Percentiles rank a stretch among this genome's conserved stretches.
phyloP scores from a whole-genome alignment of 1,140 invertebrate species.

The Tetragonula clypearis region DNA sequence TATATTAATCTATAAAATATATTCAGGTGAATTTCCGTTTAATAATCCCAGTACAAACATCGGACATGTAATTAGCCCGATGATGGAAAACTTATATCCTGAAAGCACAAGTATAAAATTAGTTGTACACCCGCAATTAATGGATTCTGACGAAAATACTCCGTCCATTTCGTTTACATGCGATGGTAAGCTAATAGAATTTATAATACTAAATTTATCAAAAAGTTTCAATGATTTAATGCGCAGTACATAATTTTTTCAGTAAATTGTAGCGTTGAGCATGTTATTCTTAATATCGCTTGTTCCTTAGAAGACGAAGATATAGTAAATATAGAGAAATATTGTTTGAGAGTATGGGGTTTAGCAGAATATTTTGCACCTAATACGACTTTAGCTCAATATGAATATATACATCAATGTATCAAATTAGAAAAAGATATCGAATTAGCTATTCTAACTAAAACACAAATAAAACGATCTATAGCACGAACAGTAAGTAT shows the following conservation, averaged over 20 bases:
- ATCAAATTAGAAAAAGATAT: slow-evolving; percentile 97
- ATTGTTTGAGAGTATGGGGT: slow-evolving; percentile 89
- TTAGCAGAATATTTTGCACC: slow-evolving; percentile 90
- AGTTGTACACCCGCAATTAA: slow-evolving; percentile 87
- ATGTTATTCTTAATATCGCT: slow-evolving; percentile 93
- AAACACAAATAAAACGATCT: slow-evolving; percentile 84
- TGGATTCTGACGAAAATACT: slow-evolving; percentile 76
- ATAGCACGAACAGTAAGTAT: slow-evolving; percentile 87
- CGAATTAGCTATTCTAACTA: slow-evolving; percentile 87
- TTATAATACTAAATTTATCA: slow-evolving; percentile 13
- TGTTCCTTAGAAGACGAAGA: slow-evolving; percentile 89
- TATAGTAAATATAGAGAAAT: slow-evolving; percentile 86
- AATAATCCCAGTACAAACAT: slow-evolving; percentile 88
- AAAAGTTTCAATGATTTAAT: slow-evolving; percentile 16
- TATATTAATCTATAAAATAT: slow-evolving; percentile 36
- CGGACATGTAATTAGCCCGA: slow-evolving; percentile 91
- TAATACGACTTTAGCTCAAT: slow-evolving; percentile 89
- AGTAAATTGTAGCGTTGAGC: slow-evolving; percentile 93
- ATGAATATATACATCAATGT: slow-evolving; percentile 96
- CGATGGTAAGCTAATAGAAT: slow-evolving; percentile 85
- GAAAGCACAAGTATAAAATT: slow-evolving; percentile 93
- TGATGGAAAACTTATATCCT: slow-evolving; percentile 89
- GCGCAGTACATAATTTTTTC: slow-evolving; percentile 73
- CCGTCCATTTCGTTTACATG: slow-evolving; percentile 90
- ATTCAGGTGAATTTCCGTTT: slow-evolving; percentile 86